These are phyloP conservation scores for Neomicropteryx cornuta DNA, from an alignment of 1,140 invertebrate genomes.

Conservation along the genomic window DNA sequence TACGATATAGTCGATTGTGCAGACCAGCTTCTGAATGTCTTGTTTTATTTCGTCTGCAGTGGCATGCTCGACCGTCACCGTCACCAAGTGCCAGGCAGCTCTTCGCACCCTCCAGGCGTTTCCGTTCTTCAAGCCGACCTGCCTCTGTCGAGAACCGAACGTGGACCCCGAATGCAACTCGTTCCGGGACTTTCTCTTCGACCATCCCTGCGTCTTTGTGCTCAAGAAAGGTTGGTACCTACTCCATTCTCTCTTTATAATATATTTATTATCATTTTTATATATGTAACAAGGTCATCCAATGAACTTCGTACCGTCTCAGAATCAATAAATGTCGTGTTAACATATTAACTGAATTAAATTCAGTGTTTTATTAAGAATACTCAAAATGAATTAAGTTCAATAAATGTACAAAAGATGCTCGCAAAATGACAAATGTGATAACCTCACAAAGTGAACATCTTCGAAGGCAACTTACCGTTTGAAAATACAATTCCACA, in stretches of 20 bases:
- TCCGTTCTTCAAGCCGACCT: constrained; percentile 84
- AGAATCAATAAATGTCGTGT: no score
- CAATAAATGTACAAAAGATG: no score
- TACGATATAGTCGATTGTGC: no score
- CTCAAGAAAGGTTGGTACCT: constrained; percentile 66
- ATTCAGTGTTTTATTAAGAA: no score
- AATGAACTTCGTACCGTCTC: no score
- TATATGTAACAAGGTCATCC: not conserved
- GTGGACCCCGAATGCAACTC: constrained; percentile 85
- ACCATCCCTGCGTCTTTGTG: constrained; percentile 82
- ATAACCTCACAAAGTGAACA: no score
- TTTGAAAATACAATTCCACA: no score
- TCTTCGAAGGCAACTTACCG: no score
- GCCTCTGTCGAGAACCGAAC: constrained; percentile 78
- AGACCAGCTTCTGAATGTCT: no score
- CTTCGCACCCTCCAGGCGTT: constrained; percentile 78
- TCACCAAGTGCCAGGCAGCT: constrained; percentile 83
- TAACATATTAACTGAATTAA: no score
- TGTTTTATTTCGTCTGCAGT: constrained; percentile 58
- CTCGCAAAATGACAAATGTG: not conserved
- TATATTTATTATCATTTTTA: constrained; percentile 1
- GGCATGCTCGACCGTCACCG: constrained; percentile 82
- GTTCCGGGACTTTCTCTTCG: constrained; percentile 83
- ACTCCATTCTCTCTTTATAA: constrained; percentile 5
- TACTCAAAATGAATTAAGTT: no score